These are phyloP conservation scores for Poecilia velifera DNA, from an alignment of 2,797 vertebrate genomes.

Conservation along the genomic window DNA sequence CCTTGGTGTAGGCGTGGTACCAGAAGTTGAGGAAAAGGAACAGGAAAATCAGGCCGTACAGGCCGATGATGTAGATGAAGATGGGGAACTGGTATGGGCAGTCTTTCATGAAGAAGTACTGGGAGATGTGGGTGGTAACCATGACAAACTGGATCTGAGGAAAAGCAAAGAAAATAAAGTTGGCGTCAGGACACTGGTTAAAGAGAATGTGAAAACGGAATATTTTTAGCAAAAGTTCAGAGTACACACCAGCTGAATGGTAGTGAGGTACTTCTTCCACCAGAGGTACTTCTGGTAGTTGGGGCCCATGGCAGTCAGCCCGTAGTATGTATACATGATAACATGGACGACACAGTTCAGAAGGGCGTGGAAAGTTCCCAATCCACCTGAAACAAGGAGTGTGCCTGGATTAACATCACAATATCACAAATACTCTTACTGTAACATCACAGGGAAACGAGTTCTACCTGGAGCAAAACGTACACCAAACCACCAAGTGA, in stretches of 20 bases:
- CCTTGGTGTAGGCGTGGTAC: constrained; percentile 96
- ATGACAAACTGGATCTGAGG: constrained; percentile 90
- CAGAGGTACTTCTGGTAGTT: constrained; percentile 92
- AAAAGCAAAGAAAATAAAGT: background rate
- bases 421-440: background rate
- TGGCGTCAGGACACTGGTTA: background rate
- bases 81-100: constrained; percentile 91
- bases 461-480: constrained; percentile 91
- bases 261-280: constrained; percentile 98
- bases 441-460: fast-evolving
- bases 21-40: constrained; percentile 96
- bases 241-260: constrained; percentile 91
- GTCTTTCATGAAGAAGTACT: constrained; percentile 92
- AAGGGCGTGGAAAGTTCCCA: constrained; percentile 94
- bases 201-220: background rate
- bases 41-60: constrained; percentile 90
- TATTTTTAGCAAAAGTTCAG: background rate
- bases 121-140: constrained; percentile 87
- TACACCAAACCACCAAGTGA: constrained; percentile 99
- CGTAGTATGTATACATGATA: constrained; percentile 96
- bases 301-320: constrained; percentile 91
- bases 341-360: constrained; percentile 93
- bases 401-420: background rate
- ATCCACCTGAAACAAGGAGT: constrained; percentile 83
- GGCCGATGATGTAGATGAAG: constrained; percentile 90